phyloP scores from a whole-genome alignment of 2,888 invertebrate genomes.

The Actias luna region DNA sequence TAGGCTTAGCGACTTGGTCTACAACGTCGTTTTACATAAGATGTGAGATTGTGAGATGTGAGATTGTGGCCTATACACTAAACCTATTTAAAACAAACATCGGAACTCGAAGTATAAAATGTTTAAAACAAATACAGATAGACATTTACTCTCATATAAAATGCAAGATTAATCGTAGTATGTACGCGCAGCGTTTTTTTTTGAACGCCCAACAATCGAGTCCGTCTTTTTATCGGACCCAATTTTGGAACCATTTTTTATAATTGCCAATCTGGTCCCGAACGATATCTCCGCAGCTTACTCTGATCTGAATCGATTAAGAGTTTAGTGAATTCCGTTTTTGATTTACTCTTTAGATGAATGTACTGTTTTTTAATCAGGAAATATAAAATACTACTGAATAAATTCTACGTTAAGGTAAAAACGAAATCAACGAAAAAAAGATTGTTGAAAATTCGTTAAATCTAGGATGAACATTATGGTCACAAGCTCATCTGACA shows the following conservation, averaged over 20 bases:
- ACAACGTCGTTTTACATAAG: too few relatives aligned
- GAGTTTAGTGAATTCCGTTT: conserved; percentile 48
- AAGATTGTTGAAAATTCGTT: too few relatives aligned
- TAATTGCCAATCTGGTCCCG: conserved; percentile 63
- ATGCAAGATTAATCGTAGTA: background rate
- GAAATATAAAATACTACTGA: background rate
- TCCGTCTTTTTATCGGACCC: conserved; percentile 40
- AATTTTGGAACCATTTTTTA: conserved; percentile 55
- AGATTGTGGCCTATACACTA: too few relatives aligned
- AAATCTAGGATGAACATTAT: too few relatives aligned
- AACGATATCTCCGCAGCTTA: conserved; percentile 25
- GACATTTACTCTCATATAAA: background rate
- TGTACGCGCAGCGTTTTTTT: conserved; percentile 9
- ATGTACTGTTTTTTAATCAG: background rate
- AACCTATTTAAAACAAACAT: too few relatives aligned
- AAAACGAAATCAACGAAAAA: too few relatives aligned
- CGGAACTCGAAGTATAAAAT: too few relatives aligned
- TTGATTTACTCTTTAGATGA: conserved; percentile 25
- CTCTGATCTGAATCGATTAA: conserved; percentile 34
- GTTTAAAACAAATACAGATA: background rate
- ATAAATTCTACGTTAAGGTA: too few relatives aligned
- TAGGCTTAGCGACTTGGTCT: too few relatives aligned
- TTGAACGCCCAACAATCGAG: conserved; percentile 14
- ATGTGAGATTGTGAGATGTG: too few relatives aligned
- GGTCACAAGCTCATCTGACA: too few relatives aligned